Base-by-base conservation (phyloP, 1,140 invertebrate genomes). In the Nasonia longicornis region DNA sequence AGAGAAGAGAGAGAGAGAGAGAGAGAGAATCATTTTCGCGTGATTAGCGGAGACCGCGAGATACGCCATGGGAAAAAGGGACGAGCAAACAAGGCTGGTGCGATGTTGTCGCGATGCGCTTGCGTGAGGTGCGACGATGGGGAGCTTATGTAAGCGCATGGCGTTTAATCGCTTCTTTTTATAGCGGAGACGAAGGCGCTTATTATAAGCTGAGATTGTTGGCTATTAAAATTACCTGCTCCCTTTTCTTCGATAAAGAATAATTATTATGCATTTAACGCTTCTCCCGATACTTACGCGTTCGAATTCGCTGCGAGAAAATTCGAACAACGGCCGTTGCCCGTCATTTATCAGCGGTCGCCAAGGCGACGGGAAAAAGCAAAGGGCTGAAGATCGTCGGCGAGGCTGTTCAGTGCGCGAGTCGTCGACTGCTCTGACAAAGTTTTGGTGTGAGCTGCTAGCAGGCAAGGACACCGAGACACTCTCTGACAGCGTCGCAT, bases 291-390 rank as follows among this genome's bases (percentile, higher is more conserved):
- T 42, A 42, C 38, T 35, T 35, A 11, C 38, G 31, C 45, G 45
- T 35, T 35, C 45, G 45, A 48, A 12, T 48, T 16, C 45, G 12
- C 2, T 14, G 52, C 52, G 52, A 16, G 52, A 67, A 67, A 67
- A 67, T 29, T 26, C 29, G 64, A 29, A 67, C 22, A 4, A 20
- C 22, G 14, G 0, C 6, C 10, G 29, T 70, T 31, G 48, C 42
- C 31, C 67, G 76, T 70, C 26, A 22, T 70, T 78, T 52, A 45
- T 70, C 22, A 52, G 12, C 3, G 26, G 4, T 78, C 67, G 29
- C 79, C 79, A 79, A 38, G 79, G 79, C n/a, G 64, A 83, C 79
- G 76, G 11, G 38, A 78, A 79, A 82, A 78, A 66, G 26, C 42
- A 78, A 31, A 70, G 45, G n/a, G 20, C 2, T 70, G 76, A 78